A percentile compares a stretch with the other conserved stretches of the same genome.
These are phyloP conservation scores for Cremastinae sp. DNA, from an alignment of 2,888 invertebrate genomes.

Conservation along the genomic window DNA sequence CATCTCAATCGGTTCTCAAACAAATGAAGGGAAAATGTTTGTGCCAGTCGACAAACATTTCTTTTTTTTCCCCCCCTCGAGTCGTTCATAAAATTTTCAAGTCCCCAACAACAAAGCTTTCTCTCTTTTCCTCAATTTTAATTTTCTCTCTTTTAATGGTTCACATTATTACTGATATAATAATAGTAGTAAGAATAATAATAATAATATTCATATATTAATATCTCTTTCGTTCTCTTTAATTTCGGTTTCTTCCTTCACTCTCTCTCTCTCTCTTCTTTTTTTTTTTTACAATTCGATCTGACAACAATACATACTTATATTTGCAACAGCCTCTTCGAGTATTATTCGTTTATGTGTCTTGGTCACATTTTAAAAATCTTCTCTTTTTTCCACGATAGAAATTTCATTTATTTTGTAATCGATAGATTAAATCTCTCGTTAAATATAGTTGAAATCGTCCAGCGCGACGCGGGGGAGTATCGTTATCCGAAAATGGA, in stretches of 20 bases:
- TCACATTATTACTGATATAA: slow-evolving; percentile 61
- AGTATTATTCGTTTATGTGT: slow-evolving; percentile 61
- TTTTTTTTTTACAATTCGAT: slow-evolving; percentile 62
- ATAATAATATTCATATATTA: slow-evolving; percentile 60
- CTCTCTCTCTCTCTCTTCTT: slow-evolving; percentile 35
- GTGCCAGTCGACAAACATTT: slow-evolving; percentile 36
- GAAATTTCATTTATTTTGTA: slow-evolving; percentile 8
- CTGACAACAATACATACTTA: slow-evolving; percentile 64
- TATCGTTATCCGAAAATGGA: neutral
- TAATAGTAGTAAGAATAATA: slow-evolving; percentile 46
- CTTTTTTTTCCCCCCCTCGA: slow-evolving; percentile 25
- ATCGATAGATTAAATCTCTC: slow-evolving; percentile 7
- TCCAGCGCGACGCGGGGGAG: neutral
- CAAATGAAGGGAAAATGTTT: slow-evolving; percentile 19
- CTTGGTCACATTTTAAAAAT: slow-evolving; percentile 56
- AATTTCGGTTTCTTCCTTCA: neutral
- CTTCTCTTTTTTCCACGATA: slow-evolving; percentile 11
- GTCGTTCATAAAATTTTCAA: slow-evolving; percentile 73
- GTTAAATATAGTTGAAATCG: slow-evolving; percentile 5
- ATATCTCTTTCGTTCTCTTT: slow-evolving; percentile 38
- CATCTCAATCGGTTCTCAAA: slow-evolving; percentile 7
- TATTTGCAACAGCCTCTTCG: slow-evolving; percentile 65
- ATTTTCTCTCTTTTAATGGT: slow-evolving; percentile 62
- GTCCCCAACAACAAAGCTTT: slow-evolving; percentile 69
- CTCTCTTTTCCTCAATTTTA: slow-evolving; percentile 52